Base-by-base conservation (phyloP, 1,140 invertebrate species). In the Drosophila watanabei region DNA sequence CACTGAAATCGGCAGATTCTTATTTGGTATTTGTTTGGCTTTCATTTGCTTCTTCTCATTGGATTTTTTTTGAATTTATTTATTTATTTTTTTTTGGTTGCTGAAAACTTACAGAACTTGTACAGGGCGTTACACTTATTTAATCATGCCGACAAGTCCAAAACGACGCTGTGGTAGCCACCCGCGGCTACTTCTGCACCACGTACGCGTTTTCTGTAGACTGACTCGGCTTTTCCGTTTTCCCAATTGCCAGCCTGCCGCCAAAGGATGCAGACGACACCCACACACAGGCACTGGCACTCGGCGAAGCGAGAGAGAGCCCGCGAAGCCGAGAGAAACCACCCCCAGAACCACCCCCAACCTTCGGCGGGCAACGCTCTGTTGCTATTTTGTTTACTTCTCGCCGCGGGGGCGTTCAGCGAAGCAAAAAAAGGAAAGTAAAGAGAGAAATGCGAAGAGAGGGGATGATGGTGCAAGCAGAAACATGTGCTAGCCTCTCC, bases 91-190 rank as follows among this genome's bases (percentile, higher is more conserved):
- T 61, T 28, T 48, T 65, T 62, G 16, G 33, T 54, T 80, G 61
- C 62, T 75, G 66, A 79, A 79, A 91, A 93, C 92, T 93, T 93
- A 93, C 92, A 92, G 92, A 93, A 92, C 92, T 93, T 92, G 91
- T 92, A 93, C 92, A 92, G 92, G 92, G 88, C 91, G 92, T 93
- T 85, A 93, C 90, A 93, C 90, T 93, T 93, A 91, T 92, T 92
- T 93, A 46, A 93, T 92, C 92, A 93, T 93, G 92, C 92, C 92
- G 92, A 93, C 91, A 93, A 91, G 87, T 82, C 89, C 90, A 92
- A 91, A 92, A 92, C 92, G 92, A 91, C 87, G 86, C 88, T 90
- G 91, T 89, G 90, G 91, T 92, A 92, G 92, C 92, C 92, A 80
- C 75, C 84, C 90, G 79, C 92, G 92, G 92, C 92, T 91, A 92